Evolutionary conservation across 1,140 invertebrate species (phyloP), one percentile per base, ranked within the genome.

Genomic region (Akabosia matsudoensis): DNA sequence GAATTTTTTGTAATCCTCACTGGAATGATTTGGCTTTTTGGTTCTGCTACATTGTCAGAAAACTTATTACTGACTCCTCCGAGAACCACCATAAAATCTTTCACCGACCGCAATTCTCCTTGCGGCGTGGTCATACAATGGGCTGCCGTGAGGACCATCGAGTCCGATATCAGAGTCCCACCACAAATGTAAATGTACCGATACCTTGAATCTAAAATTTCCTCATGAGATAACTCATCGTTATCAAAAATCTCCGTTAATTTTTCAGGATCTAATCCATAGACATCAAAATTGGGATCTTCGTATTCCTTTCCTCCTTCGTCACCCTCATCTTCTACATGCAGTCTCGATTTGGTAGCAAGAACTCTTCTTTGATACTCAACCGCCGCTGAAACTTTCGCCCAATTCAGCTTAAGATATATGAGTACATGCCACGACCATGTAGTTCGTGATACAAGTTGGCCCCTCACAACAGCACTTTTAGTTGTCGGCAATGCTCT

Each of bases 131-230:
- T 45, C 24, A 72, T 4, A 37, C 70, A 72, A 34, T 72, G 70
- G 4, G 7, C 30, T 45, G 70, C 70, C n/a, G 70, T 72, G 7
- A 72, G 24, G 4, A 72, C 24, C 2, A 30, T 7, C 45, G 13
- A 13, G 3, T 34, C 33, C 16, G 13, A 13, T 7, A 72, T 72
- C 1, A 72, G 37, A 4, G 70, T 72, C 28, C 70, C 70, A 4
- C 70, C 70, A 72, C 70, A 72, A 51, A 72, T 72, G 70, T 72
- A 72, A 26, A 51, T 24, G 70, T 72, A 51, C 33, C 37, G 37
- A 22, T 72, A 72, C 3, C 37, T 3, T 2, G 33, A 34, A 34
- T 72, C 37, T 30, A 67, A 67, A 1, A 67, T 67, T 28, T 67
- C 61, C 22, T 67, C 61, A 30, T 30, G 2, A 30, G 61, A 67